Base-by-base conservation (phyloP, 2,888 invertebrate genomes). In the Gortyna flavago region DNA sequence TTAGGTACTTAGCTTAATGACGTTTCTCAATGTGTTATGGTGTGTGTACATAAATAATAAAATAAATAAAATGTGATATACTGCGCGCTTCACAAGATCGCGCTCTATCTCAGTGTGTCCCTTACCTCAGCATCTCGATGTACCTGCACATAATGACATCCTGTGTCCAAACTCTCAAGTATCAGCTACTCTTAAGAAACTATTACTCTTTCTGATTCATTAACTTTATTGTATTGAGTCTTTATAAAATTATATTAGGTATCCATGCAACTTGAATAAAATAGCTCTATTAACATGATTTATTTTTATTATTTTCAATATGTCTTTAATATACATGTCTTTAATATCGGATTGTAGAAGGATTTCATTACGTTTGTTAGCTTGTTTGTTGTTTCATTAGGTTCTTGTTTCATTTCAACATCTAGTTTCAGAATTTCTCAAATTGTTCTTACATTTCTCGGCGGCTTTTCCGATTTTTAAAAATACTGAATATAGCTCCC, bases 81-180 rank as follows among this genome's bases (percentile, higher is more conserved):
- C 0, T 44, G 44, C 44, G 44, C 13, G 44, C 25, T 69, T 69
- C 57, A 35, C 32, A 57, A n/a, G 11, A 11, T 21, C 2, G 4
- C 7, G 29, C 0, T 51, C 6, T 18, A n/a, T 29, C 91, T 79
- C 66, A 51, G 89, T 94, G 91, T 91, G 75, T 62, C 84, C 87
- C 4, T 8, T 1, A 89, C 84, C 89, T 77, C 85, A 64, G 5
- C 66, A 82, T 84, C 83, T 84, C 72, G 59, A 61, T 79, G 79
- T 93, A 93, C 94, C 94, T 94, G 93, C 85, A 79, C 84, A 88
- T 94, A 94, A 94, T 93, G 92, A 94, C 93, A 91, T 93, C 93
- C 93, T 91, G 92, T 90, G 88, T 90, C 90, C 87, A 90, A 90
- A 89, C 68, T 77, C 79, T 71, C 66, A 51, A 75, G 77, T 74